These are phyloP conservation scores for Passer montanus DNA, from an alignment of 2,113 vertebrate genomes.

Conservation along the genomic window DNA sequence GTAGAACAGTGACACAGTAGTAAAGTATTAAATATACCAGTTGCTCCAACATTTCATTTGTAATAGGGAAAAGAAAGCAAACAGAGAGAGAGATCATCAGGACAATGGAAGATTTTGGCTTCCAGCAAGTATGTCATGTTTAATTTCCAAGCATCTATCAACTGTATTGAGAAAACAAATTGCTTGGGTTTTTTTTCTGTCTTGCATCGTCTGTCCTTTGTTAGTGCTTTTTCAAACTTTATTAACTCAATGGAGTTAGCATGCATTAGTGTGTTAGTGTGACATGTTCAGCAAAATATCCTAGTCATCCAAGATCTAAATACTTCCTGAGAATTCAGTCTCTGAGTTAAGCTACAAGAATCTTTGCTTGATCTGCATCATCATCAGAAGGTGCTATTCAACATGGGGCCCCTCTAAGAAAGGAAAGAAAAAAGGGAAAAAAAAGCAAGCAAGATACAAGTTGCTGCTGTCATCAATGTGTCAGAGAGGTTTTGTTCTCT, in stretches of 20 bases:
- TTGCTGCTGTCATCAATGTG: background rate
- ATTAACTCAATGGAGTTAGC: background rate
- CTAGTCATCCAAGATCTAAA: background rate
- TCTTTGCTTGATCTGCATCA: background rate
- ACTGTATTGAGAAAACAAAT: background rate
- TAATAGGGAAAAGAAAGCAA: background rate
- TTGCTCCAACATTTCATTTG: background rate
- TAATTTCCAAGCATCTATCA: background rate
- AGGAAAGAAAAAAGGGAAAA: background rate
- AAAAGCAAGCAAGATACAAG: background rate
- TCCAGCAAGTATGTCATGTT: background rate
- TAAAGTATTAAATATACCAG: background rate
- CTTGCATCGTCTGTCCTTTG: background rate
- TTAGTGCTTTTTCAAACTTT: background rate
- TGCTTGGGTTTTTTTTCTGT: background rate
- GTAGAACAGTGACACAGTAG: background rate
- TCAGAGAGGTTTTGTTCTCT: background rate
- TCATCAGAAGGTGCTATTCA: background rate
- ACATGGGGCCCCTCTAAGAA: background rate
- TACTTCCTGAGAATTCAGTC: background rate
- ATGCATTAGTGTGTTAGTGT: background rate
- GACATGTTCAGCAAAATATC: slow-evolving; percentile 1
- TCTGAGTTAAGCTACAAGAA: background rate
- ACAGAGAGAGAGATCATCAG: background rate
- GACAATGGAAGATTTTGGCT: background rate